Evolutionary conservation across 2,113 vertebrate genomes (phyloP).

Genomic region (Antechinus stuartii): DNA sequence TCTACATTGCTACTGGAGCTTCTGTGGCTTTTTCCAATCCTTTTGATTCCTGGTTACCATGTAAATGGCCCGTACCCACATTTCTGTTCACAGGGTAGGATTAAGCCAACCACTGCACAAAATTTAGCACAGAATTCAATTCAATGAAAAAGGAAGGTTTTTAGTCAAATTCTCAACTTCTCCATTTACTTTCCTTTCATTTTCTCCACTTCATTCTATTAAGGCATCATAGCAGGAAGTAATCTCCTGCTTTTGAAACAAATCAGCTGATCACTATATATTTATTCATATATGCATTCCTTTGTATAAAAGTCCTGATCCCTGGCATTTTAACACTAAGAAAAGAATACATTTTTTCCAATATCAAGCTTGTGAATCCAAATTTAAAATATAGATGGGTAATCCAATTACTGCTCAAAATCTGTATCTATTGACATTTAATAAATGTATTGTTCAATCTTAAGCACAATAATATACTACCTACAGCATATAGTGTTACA

Average conservation of each 20-base stretch:
- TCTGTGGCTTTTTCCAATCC: background rate
- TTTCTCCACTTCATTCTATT: background rate
- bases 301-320: background rate
- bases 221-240: background rate
- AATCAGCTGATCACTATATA: background rate
- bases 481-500: background rate
- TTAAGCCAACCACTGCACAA: background rate
- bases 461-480: background rate
- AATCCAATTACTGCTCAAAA: background rate
- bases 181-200: background rate
- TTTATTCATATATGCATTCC: background rate
- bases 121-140: background rate
- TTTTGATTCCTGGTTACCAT: background rate
- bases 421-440: background rate
- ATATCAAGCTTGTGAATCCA: background rate
- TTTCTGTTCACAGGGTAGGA: background rate
- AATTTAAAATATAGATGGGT: background rate
- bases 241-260: background rate
- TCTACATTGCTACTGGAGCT: constrained; percentile 60
- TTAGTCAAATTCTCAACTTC: background rate
- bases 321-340: background rate
- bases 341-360: background rate
- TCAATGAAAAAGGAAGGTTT: background rate
- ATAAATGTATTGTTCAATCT: background rate
- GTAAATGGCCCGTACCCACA: background rate